Percentiles rank a stretch among this genome's conserved stretches.
Conservation (phyloP, 2,888 invertebrate species). For the Meliscaeva auricollis region DNA sequence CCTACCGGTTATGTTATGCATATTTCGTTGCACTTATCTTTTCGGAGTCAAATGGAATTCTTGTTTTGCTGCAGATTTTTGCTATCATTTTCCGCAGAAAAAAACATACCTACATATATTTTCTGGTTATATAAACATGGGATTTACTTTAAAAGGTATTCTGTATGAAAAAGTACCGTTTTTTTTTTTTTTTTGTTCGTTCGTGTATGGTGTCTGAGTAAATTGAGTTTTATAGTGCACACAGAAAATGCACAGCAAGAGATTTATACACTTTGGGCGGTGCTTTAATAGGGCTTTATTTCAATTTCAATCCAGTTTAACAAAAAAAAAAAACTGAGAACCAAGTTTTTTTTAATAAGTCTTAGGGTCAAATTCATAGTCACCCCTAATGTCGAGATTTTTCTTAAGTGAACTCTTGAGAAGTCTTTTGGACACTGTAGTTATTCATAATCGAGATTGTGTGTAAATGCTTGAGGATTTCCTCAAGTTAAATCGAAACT, state of each 20-base stretch:
- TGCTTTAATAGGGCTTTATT: not conserved
- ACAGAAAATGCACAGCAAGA: not conserved
- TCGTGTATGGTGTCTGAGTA: slow-evolving; percentile 13
- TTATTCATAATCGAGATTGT: too few relatives aligned
- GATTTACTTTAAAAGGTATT: slow-evolving; percentile 23
- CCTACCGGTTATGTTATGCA: not conserved
- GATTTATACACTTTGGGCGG: not conserved
- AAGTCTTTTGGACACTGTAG: too few relatives aligned
- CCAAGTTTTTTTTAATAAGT: too few relatives aligned
- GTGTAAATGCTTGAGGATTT: too few relatives aligned
- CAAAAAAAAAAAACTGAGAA: too few relatives aligned
- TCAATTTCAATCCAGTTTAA: slow-evolving; percentile 1
- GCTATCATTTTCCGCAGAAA: slow-evolving; percentile 13
- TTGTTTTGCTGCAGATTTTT: slow-evolving; percentile 15
- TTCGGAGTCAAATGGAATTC: slow-evolving; percentile 8
- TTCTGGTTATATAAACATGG: slow-evolving; percentile 14
- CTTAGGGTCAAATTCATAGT: too few relatives aligned
- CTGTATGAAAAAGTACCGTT: not conserved
- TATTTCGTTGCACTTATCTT: slow-evolving; percentile 17
- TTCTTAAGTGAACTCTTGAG: too few relatives aligned
- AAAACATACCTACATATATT: slow-evolving; percentile 13
- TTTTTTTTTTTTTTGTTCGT: not conserved
- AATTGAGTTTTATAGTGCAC: slow-evolving; percentile 33
- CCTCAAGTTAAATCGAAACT: too few relatives aligned
- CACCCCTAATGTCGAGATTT: too few relatives aligned